Base-by-base conservation (phyloP, 2,797 vertebrate genomes). In the Rallus crepitans region DNA sequence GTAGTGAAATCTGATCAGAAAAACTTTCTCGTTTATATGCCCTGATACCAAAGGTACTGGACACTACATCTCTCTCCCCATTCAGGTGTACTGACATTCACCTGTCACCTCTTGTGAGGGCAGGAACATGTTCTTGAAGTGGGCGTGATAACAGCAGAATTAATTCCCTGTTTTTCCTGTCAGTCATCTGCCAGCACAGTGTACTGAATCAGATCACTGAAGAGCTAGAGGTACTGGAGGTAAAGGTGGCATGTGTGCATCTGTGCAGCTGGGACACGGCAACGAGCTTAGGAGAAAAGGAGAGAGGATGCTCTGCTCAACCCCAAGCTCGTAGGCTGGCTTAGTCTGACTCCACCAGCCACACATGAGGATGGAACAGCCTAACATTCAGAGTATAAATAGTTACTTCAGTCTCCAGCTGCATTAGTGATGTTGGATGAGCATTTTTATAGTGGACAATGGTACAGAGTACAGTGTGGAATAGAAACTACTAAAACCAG, bases 1-100 rank as follows among this genome's bases (percentile, higher is more conserved):
- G 37, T 9, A 48, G 48, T 60, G 45, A 91, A 92, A 93, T 57
- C 33, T 71, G 8, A 33, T n/a, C 48, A 85, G 75, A 80, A 71
- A 65, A 55, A 2, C 17, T 61, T 85, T 31, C 12, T 77, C 28
- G 0, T 73, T 77, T 73, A 30, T 18, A 7, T 9, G 10, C 25
- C 8, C n/a, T 60, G 50, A 31, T 39, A 31, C 23, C 92, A 61
- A 39, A 47, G 13, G 40, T 42, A 25, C 31, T 0, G 27, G 31
- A 78, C 0, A 0, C 84, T 75, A 42, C 3, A 4, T 21, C 11
- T 47, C 8, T 71, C 48, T 78, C 28, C 24, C 16, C 61, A 16
- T 3, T 25, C n/a, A 82, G 1, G 2, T 52, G 35, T 69, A 47
- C 37, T 77, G 53, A 56, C n/a, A 52, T 52, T 81, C 61, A 71